Percentiles rank a stretch among this genome's conserved stretches.
These are phyloP conservation scores for Dunckerocampus dactyliophorus DNA, from an alignment of 2,113 vertebrate species.

Conservation along the genomic window DNA sequence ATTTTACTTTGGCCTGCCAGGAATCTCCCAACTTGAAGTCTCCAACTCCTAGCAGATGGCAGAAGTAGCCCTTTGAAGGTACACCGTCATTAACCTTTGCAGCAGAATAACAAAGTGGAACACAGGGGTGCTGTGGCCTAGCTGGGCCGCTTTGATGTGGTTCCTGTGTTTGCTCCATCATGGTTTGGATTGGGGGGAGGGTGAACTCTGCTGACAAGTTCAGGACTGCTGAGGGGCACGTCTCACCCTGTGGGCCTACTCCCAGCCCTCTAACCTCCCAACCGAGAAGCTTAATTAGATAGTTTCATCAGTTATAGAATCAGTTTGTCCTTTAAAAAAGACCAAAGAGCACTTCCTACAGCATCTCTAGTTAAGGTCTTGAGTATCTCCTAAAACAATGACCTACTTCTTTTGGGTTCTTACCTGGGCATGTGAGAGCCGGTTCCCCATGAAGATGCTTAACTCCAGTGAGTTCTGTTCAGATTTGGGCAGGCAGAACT, in stretches of 20 bases:
- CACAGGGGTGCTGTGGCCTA: constrained; percentile 40
- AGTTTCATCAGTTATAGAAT: neutral
- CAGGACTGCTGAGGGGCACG: constrained; percentile 22
- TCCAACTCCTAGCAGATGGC: constrained; percentile 67
- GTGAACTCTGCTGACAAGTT: constrained; percentile 42
- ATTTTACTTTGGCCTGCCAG: constrained; percentile 55
- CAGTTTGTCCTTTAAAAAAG: neutral
- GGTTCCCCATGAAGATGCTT: too few relatives aligned
- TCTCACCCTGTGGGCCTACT: constrained; percentile 16
- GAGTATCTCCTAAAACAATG: neutral
- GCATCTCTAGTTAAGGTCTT: neutral
- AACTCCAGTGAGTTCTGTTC: neutral
- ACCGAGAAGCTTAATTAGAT: constrained; percentile 11
- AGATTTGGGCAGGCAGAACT: neutral
- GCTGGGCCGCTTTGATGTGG: constrained; percentile 59
- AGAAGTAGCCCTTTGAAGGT: constrained; percentile 46
- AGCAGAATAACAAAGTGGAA: constrained; percentile 59
- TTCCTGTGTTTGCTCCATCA: constrained; percentile 48
- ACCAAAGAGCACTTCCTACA: neutral
- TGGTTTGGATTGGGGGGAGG: constrained; percentile 26
- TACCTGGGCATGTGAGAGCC: too few relatives aligned
- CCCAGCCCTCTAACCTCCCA: constrained; percentile 1
- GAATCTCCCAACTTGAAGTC: constrained; percentile 52
- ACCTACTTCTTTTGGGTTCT: neutral
- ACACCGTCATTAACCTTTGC: constrained; percentile 66